These are phyloP conservation scores for Leptopilina boulardi DNA, from an alignment of 1,140 invertebrate genomes.

Conservation along the genomic window DNA sequence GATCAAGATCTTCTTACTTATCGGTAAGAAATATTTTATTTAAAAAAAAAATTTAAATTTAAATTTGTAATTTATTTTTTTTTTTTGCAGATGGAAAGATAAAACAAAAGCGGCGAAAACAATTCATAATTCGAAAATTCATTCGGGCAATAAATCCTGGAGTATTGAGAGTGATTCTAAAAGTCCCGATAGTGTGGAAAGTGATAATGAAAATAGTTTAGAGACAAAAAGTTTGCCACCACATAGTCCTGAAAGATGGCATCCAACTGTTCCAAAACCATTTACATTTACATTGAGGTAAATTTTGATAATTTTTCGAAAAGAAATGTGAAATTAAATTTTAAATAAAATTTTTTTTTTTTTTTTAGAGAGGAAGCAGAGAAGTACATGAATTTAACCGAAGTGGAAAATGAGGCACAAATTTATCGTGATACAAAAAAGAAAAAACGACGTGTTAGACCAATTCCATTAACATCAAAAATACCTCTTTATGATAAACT, in stretches of 20 bases:
- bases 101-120: slow-evolving; percentile 64
- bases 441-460: slow-evolving; percentile 75
- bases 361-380: slow-evolving; percentile 79
- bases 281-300: slow-evolving; percentile 83
- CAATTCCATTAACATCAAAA: slow-evolving; percentile 82
- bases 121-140: slow-evolving; percentile 64
- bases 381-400: slow-evolving; percentile 70
- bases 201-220: slow-evolving; percentile 61
- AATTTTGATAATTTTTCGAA: not conserved
- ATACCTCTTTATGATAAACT: slow-evolving; percentile 84
- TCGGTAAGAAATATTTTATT: slow-evolving; percentile 60
- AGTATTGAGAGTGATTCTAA: slow-evolving; percentile 66
- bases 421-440: slow-evolving; percentile 71
- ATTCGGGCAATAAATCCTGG: slow-evolving; percentile 63
- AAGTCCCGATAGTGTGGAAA: slow-evolving; percentile 62
- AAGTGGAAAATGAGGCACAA: slow-evolving; percentile 67
- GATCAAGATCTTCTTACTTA: slow-evolving; percentile 69
- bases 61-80: not conserved
- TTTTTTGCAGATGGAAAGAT: slow-evolving; percentile 56
- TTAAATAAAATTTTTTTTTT: not conserved
- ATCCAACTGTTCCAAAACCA: slow-evolving; percentile 79
- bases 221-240: slow-evolving; percentile 71
- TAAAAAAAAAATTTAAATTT: slow-evolving; percentile 1
- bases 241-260: slow-evolving; percentile 66
- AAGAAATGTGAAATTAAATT: not conserved